Evolutionary conservation across 2,113 vertebrate species (phyloP).

Genomic region (Neopipo cinnamomea): DNA sequence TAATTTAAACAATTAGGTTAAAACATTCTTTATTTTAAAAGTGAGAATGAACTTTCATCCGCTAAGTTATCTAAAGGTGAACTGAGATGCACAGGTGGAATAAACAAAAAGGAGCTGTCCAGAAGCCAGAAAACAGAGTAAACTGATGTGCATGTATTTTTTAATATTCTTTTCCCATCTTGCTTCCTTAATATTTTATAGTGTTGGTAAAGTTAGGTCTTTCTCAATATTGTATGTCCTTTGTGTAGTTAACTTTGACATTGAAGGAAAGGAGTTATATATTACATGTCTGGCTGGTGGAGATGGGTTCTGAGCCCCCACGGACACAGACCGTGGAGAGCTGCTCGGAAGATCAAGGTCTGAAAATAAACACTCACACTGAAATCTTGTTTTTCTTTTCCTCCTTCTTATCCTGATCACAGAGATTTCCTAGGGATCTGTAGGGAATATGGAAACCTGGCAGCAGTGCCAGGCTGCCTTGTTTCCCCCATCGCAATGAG

Average conservation of each 20-base stretch:
- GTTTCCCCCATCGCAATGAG: fast-evolving
- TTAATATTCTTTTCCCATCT: neutral
- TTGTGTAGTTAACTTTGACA: neutral
- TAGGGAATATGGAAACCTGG: neutral
- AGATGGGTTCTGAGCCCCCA: neutral
- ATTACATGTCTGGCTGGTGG: neutral
- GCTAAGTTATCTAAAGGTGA: neutral
- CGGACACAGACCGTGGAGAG: neutral
- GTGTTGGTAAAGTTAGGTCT: neutral
- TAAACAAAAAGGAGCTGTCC: neutral
- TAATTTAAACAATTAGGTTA: neutral
- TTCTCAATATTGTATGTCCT: neutral
- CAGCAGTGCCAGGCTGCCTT: neutral
- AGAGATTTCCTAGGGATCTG: neutral
- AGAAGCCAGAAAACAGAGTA: neutral
- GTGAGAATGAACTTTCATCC: neutral
- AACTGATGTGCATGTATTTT: neutral
- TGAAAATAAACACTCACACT: neutral
- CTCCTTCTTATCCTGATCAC: neutral
- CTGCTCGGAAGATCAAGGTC: neutral
- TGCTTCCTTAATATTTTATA: neutral
- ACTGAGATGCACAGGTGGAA: neutral
- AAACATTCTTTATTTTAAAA: neutral
- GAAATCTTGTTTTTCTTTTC: neutral
- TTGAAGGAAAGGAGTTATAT: neutral